Base-by-base conservation (phyloP, 2,888 invertebrate species). In the Corbicula japonica region DNA sequence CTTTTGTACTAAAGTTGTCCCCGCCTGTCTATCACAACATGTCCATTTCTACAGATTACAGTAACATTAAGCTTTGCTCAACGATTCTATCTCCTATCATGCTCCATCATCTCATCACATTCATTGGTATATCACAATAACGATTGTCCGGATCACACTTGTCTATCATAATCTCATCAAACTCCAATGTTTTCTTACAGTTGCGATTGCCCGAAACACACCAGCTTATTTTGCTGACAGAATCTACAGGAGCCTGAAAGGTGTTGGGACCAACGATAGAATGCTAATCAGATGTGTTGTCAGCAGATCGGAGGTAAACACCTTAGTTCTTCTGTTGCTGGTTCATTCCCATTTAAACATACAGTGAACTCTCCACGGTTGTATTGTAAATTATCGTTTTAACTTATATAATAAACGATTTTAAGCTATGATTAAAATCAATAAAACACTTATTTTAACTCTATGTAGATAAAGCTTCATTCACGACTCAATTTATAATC, bases 191-290 rank as follows among this genome's bases (percentile, higher is more conserved):
- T 52, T 26, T 1, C 35, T 78, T 83, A n/a, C 94, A 96, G 96
- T 96, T 90, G 96, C 96, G 92, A 96, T 96, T 92, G 96, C 96
- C 41, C 95, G 96, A 91, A 96, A 97, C 93, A 96, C 96, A 93
- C 95, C 96, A 0, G 95, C 58, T 4, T 58, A 58, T 30, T 58
- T 58, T 28, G 58, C 58, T 15, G 58, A 97, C 91, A 95, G 96
- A 52, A 94, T 98, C 63, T 96, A 97, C 94, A 96, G 97, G 91
- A 96, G 97, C 66, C 97, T 98, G 97, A 96, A 96, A 78, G 92
- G 92, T 0, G 80, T 82, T 0, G 92, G 92, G 0, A 91, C 92
- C 1, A 87, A 91, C 18, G 92, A 92, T 74, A 76, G 68, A 8
- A 81, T 87, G 10, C 88, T 92, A n/a, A 90, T 91, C 54, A 66